Evolutionary conservation across 2,888 invertebrate species (phyloP).

Genomic region (Calameuta idolon): DNA sequence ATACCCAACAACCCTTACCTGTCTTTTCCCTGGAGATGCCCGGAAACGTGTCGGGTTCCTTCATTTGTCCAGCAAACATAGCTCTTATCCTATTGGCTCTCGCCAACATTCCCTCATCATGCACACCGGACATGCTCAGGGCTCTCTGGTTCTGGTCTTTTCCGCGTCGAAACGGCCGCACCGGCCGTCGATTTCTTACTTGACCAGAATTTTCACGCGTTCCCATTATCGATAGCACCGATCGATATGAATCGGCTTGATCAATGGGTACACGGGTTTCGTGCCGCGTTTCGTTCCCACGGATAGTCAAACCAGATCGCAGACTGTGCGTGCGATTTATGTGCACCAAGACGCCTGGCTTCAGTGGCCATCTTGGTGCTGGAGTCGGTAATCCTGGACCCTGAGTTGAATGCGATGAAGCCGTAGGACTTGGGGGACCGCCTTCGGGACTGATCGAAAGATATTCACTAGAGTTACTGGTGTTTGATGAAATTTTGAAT

Average conservation of each 20-base stretch:
- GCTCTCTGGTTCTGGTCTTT: conserved; percentile 40
- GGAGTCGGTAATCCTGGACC: conserved; percentile 60
- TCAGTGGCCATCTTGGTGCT: conserved; percentile 85
- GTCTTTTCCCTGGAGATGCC: conserved; percentile 64
- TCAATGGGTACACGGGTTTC: conserved; percentile 38
- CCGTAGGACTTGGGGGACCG: conserved; percentile 61
- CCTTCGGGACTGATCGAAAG: conserved; percentile 67
- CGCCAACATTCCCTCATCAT: conserved; percentile 62
- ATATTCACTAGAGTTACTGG: neutral
- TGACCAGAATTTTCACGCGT: conserved; percentile 35
- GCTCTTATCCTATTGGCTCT: conserved; percentile 63
- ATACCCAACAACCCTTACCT: conserved; percentile 49
- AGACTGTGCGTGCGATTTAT: conserved; percentile 85
- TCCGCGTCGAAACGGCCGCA: conserved; percentile 46
- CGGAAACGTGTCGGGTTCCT: conserved; percentile 51
- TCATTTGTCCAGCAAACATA: conserved; percentile 61
- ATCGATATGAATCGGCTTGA: conserved; percentile 20
- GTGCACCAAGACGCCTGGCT: conserved; percentile 89
- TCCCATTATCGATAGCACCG: neutral
- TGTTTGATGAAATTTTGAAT: too few relatives aligned
- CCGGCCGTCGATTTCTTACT: conserved; percentile 34
- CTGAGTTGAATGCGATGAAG: conserved; percentile 54
- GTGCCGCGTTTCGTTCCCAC: conserved; percentile 45
- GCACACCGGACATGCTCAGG: conserved; percentile 36
- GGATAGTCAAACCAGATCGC: conserved; percentile 57